These are phyloP conservation scores for Prionailurus viverrinus DNA, from an alignment of 2,113 vertebrate species.

Conservation along the genomic window DNA sequence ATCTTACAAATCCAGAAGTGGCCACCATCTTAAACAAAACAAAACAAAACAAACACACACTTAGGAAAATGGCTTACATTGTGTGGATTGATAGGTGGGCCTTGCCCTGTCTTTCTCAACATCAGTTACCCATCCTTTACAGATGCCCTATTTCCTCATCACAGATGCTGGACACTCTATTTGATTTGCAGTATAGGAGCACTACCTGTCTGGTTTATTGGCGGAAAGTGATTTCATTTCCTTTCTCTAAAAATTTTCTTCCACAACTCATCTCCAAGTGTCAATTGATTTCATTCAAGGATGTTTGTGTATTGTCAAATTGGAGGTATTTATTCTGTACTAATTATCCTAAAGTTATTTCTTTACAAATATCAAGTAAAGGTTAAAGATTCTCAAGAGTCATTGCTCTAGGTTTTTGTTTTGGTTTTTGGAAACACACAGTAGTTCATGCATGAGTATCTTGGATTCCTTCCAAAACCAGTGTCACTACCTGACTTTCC, in stretches of 20 bases:
- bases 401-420: not conserved
- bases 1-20: not conserved
- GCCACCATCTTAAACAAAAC: not conserved
- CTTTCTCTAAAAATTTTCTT: not conserved
- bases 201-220: not conserved
- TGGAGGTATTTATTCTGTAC: not conserved
- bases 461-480: not conserved
- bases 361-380: not conserved
- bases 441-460: not conserved
- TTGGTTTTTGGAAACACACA: not conserved
- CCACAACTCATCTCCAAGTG: not conserved
- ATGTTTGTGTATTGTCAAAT: not conserved
- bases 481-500: conserved; percentile 32
- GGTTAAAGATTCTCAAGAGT: not conserved
- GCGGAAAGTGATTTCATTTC: not conserved
- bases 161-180: not conserved
- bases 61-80: not conserved
- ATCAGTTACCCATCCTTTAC: not conserved
- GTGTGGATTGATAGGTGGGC: not conserved
- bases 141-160: not conserved
- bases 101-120: not conserved
- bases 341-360: not conserved
- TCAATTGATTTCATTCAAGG: not conserved
- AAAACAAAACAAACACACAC: not conserved
- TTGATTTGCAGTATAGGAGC: not conserved